Evolutionary conservation across 2,888 invertebrate genomes (phyloP).

Genomic region (Ecliptopera silaceata): DNA sequence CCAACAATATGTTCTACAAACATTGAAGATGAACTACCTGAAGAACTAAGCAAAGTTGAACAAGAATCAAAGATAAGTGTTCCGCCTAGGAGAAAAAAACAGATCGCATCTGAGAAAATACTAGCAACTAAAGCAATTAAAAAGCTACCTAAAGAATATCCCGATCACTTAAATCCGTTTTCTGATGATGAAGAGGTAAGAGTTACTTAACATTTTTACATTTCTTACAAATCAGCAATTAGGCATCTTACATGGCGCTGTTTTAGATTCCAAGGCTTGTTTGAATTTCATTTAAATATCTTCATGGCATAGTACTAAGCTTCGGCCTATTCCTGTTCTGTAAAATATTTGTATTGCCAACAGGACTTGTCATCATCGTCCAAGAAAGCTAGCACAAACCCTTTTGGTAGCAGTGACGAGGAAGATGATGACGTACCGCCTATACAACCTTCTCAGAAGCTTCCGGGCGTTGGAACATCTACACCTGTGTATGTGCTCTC

Average conservation of each 20-base stretch:
- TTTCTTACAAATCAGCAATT: too few relatives aligned
- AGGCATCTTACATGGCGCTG: too few relatives aligned
- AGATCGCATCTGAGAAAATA: constrained; percentile 48
- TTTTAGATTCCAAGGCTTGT: too few relatives aligned
- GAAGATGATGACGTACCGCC: constrained; percentile 78
- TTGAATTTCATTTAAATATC: too few relatives aligned
- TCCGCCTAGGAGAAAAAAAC: constrained; percentile 74
- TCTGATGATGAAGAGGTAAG: constrained; percentile 83
- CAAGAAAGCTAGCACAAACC: constrained; percentile 83
- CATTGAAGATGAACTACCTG: constrained; percentile 21
- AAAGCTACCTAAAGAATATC: constrained; percentile 79
- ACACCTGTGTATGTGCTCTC: constrained; percentile 59
- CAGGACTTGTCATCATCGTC: constrained; percentile 40
- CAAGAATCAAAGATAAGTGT: constrained; percentile 64
- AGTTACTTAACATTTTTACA: too few relatives aligned
- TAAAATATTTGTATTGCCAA: constrained; percentile 4
- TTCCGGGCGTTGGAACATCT: constrained; percentile 43
- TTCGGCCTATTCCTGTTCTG: background rate
- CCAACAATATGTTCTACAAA: constrained; percentile 28
- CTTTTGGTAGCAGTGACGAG: constrained; percentile 86
- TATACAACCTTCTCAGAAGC: constrained; percentile 52
- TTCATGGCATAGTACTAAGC: background rate
- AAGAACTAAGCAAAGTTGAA: constrained; percentile 45
- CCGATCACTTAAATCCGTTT: constrained; percentile 93
- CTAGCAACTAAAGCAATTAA: constrained; percentile 33